These are phyloP conservation scores for Clarias pachynema DNA, from an alignment of 2,797 vertebrate genomes.

Conservation along the genomic window DNA sequence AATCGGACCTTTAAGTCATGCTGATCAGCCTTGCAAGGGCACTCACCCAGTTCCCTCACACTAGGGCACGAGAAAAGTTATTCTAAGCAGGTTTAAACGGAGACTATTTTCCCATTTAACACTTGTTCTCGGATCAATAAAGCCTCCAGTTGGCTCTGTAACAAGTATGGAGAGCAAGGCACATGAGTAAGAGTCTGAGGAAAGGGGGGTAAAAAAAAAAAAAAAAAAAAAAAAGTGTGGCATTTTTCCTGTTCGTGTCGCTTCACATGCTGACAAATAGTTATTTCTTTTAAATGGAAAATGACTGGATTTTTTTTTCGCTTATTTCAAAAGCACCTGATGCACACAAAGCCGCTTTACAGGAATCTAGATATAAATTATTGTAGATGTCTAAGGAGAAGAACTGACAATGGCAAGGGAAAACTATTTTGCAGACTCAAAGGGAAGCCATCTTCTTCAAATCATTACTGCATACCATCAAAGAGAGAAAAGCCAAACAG, in stretches of 20 bases:
- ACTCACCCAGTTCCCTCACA: conserved; percentile 7
- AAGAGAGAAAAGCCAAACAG: neutral
- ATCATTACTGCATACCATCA: neutral
- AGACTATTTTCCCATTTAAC: neutral
- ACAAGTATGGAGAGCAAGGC: neutral
- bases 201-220: too few species aligned
- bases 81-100: conserved; percentile 1
- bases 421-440: neutral
- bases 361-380: neutral
- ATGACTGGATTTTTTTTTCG: neutral
- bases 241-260: neutral
- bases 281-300: neutral
- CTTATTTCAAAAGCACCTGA: neutral
- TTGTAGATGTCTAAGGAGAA: neutral
- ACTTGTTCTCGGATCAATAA: conserved; percentile 31
- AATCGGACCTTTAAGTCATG: conserved; percentile 44
- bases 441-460: neutral
- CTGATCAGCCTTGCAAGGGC: conserved; percentile 25
- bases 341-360: neutral
- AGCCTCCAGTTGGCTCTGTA: conserved; percentile 8
- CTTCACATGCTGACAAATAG: neutral
- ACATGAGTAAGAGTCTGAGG: neutral
- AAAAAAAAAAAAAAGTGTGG: neutral
- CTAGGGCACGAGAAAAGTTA: neutral
- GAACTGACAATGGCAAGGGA: neutral